Evolutionary conservation across 2,888 invertebrate genomes (phyloP).

Genomic region (Lasioglossum figueresi): DNA sequence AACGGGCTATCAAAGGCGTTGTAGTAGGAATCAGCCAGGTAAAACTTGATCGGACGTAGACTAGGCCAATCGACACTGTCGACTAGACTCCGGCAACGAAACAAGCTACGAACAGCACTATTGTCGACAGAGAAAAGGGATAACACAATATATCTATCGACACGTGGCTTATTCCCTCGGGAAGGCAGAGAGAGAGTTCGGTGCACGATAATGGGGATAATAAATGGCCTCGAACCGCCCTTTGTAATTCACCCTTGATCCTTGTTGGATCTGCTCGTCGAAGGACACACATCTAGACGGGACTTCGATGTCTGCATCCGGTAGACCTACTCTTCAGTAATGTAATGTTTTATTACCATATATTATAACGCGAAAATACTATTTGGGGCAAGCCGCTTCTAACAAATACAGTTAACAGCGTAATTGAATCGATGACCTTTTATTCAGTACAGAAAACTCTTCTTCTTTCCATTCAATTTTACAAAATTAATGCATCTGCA

Average conservation of each 20-base stretch:
- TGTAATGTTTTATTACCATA: constrained; percentile 24
- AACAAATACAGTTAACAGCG: no score
- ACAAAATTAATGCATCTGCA: no score
- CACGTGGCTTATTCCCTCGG: constrained; percentile 57
- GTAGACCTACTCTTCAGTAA: constrained; percentile 46
- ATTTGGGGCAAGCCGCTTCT: not conserved
- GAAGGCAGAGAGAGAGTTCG: constrained; percentile 60
- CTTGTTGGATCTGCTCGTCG: constrained; percentile 35
- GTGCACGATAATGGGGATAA: constrained; percentile 76
- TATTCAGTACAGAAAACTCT: no score
- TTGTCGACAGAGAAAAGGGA: constrained; percentile 65
- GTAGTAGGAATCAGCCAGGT: constrained; percentile 41
- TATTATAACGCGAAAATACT: not conserved
- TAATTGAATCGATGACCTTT: no score
- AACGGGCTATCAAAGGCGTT: constrained; percentile 32
- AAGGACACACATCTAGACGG: constrained; percentile 50
- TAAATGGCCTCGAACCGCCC: constrained; percentile 72
- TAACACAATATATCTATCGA: constrained; percentile 50
- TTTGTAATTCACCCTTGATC: constrained; percentile 67
- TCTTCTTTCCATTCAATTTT: no score
- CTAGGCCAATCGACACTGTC: constrained; percentile 59
- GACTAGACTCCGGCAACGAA: constrained; percentile 57
- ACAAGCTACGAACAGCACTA: constrained; percentile 53
- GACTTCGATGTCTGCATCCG: constrained; percentile 54
- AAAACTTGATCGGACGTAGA: constrained; percentile 63